A percentile compares a stretch with the other conserved stretches of the same genome.
phyloP scores from a whole-genome alignment of 2,113 vertebrate species.

The Salvelinus namaycush region DNA sequence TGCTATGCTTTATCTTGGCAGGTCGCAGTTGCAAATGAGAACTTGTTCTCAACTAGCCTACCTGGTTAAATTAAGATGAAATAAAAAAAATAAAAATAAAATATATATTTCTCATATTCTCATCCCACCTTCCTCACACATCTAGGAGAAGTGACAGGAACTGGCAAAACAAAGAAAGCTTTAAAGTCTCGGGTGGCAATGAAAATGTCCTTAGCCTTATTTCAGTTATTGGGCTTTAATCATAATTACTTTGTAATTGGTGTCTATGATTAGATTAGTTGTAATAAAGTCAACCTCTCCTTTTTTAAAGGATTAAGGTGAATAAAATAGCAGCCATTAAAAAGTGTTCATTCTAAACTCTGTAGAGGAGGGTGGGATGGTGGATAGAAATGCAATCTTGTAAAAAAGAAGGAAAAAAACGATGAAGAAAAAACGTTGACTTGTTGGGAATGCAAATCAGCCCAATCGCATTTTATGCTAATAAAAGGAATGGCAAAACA shows the following conservation, averaged over 20 bases:
- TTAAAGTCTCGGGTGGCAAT: slow-evolving; percentile 39
- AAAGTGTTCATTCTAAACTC: slow-evolving; percentile 58
- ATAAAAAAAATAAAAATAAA: too few relatives aligned
- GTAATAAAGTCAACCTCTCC: slow-evolving; percentile 63
- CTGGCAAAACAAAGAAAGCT: slow-evolving; percentile 24
- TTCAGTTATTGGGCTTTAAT: slow-evolving; percentile 69
- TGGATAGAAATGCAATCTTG: slow-evolving; percentile 66
- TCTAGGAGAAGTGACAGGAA: slow-evolving; percentile 24
- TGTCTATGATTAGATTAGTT: slow-evolving; percentile 70
- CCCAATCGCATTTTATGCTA: slow-evolving; percentile 88
- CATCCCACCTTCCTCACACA: slow-evolving; percentile 35
- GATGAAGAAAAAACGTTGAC: slow-evolving; percentile 54
- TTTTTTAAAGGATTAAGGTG: slow-evolving; percentile 65
- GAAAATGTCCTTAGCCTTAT: slow-evolving; percentile 44
- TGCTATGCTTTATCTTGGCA: too few relatives aligned
- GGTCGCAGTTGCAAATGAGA: too few relatives aligned
- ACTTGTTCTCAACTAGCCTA: too few relatives aligned
- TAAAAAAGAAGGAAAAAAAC: slow-evolving; percentile 27
- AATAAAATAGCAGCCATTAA: slow-evolving; percentile 53
- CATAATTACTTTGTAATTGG: slow-evolving; percentile 66
- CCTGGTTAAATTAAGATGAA: too few relatives aligned
- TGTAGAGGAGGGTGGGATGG: slow-evolving; percentile 45
- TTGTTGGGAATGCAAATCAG: slow-evolving; percentile 86
- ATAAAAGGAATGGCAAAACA: slow-evolving; percentile 83
- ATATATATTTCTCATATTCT: neutral